These are phyloP conservation scores for Turnix velox DNA, from an alignment of 2,113 vertebrate genomes.

Conservation along the genomic window DNA sequence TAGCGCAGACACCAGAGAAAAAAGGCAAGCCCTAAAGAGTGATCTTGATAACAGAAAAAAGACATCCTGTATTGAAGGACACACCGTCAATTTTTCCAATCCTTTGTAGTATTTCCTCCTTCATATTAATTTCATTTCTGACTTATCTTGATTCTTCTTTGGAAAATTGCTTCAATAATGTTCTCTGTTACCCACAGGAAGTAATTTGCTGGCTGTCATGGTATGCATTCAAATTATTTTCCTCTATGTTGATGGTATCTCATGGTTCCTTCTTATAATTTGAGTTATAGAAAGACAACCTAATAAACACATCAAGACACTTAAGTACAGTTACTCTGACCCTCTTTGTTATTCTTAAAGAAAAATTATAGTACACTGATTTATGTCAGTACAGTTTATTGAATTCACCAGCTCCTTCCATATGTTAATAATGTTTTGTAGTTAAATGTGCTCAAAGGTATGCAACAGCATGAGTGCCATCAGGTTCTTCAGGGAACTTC, in stretches of 20 bases:
- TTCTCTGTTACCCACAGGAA: background rate
- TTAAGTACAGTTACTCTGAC: background rate
- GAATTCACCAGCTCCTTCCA: background rate
- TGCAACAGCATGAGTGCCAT: fast-evolving
- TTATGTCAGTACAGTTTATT: background rate
- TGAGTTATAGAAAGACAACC: background rate
- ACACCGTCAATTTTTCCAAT: background rate
- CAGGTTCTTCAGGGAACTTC: background rate
- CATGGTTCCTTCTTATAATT: background rate
- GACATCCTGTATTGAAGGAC: background rate
- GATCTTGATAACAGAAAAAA: background rate
- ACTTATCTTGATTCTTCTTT: background rate
- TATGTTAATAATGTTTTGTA: background rate
- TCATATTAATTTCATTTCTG: background rate
- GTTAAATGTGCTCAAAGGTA: background rate
- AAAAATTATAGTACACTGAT: background rate
- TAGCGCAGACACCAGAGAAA: background rate
- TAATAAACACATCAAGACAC: background rate
- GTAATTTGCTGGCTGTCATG: background rate
- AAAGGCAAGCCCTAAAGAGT: background rate
- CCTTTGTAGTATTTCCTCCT: background rate
- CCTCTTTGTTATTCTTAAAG: background rate
- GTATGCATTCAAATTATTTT: background rate
- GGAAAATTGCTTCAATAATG: background rate
- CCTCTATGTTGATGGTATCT: background rate